Base-by-base conservation (phyloP, 2,888 invertebrate genomes). In the Dasypogon diadema region DNA sequence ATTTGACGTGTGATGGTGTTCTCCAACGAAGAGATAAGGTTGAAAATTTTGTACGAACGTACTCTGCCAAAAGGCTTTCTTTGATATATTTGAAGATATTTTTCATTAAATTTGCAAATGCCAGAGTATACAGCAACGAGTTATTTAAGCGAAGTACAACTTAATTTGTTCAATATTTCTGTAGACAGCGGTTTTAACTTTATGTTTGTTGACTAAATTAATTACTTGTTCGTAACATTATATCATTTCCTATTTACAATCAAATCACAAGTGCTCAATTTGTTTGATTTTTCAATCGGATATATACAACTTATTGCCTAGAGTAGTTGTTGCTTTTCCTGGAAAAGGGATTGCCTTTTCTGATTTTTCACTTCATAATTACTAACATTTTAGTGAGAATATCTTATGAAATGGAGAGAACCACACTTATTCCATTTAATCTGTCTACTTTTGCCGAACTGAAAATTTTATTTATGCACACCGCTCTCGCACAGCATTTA, bases 201-300 rank as follows among this genome's bases (percentile, higher is more conserved):
- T n/a, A n/a, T n/a, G n/a, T n/a, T n/a, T n/a, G n/a, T n/a, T n/a
- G n/a, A n/a, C n/a, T n/a, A n/a, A n/a, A n/a, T n/a, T n/a, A n/a
- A n/a, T n/a, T n/a, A n/a, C n/a, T n/a, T n/a, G n/a, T n/a, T n/a
- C n/a, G 6, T 10, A 30, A 30, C 34, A 30, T 10, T 30, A 1
- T 30, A 30, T 30, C 10, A 30, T 30, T 30, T 73, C 77, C 76
- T 80, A 81, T 81, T 80, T 81, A 81, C 80, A 81, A 77, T 81
- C 81, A 81, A 81, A 81, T 81, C 81, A 81, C 81, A 79, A 80
- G 80, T 80, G 80, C 80, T 81, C 79, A 80, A 80, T 80, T 80
- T 76, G 76, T 77, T 74, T 77, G 63, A 70, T 70, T 70, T 70
- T 70, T 70, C 77, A 77, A 77, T 78, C 78, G 77, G 76, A 78